Evolutionary conservation across 1,140 invertebrate genomes (phyloP), one percentile per base, ranked within the genome.

Genomic region (Acromyrmex heyeri): DNA sequence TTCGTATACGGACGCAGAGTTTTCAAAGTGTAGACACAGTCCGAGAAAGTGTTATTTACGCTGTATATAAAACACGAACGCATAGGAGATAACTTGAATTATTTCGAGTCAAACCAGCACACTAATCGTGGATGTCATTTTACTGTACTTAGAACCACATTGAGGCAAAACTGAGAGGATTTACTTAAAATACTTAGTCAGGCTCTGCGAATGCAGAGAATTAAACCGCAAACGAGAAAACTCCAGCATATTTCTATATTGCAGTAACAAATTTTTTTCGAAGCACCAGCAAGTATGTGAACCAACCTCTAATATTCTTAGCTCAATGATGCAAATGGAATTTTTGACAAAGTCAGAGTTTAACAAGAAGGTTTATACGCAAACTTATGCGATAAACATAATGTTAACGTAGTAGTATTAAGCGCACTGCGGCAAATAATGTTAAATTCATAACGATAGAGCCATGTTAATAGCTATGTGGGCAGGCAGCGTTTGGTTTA

Each of bases 121-220:
- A 90, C 85, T 92, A 92, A 91, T 93, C 87, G 85, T 76, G 38
- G 18, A 65, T 75, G 70, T 86, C 81, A 69, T 65, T 65, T 73
- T 75, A 69, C 59, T 57, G 59, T 75, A 67, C n/a, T 57, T 44
- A 44, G 53, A 62, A 88, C 88, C 75, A 59, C 87, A 89, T 90
- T 88, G 85, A 88, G 90, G 88, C 86, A 90, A 90, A 90, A 57
- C 86, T 53, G 72, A 79, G 86, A 86, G 90, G 91, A 93, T 93
- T 94, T 92, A 86, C 75, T 73, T 90, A 76, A 86, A 87, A 86
- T 88, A 86, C 65, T 82, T 85, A 69, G 87, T 90, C 88, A 91
- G 86, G 77, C 85, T 53, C 65, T 24, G 88, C 77, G 76, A 82
- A 88, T 76, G 78, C 59, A 75, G 64, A 61, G 48, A 85, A 90